Conservation (phyloP, 1,140 invertebrate species). For the Rhopalosiphum padi region DNA sequence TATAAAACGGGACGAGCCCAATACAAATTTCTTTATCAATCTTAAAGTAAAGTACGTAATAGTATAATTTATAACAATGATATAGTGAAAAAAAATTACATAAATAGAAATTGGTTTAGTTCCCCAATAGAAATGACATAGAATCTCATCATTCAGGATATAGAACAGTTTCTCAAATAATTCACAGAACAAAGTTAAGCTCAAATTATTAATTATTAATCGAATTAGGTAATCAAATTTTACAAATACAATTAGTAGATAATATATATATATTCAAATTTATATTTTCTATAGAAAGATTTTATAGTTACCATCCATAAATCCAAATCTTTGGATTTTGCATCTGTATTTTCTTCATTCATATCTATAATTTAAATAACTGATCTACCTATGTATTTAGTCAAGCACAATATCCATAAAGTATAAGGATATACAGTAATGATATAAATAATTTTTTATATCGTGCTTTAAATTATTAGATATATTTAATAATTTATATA, state of each 20-base stretch:
- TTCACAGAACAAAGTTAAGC: not conserved
- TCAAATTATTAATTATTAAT: not conserved
- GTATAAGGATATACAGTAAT: too few relatives aligned
- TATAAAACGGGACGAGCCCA: too few relatives aligned
- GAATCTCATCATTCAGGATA: too few relatives aligned
- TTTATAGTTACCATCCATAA: slow-evolving; percentile 37
- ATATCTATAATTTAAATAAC: not conserved
- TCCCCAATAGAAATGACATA: too few relatives aligned
- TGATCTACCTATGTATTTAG: not conserved
- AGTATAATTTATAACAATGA: too few relatives aligned
- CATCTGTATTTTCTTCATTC: not conserved
- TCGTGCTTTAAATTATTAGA: not conserved
- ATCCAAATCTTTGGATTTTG: not conserved
- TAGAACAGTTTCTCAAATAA: too few relatives aligned
- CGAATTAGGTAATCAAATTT: not conserved
- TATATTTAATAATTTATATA: not conserved
- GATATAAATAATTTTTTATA: too few relatives aligned
- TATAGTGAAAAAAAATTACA: too few relatives aligned
- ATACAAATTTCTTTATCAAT: too few relatives aligned
- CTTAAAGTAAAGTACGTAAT: too few relatives aligned
- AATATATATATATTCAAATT: not conserved
- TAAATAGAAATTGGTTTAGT: too few relatives aligned
- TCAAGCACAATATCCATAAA: not conserved
- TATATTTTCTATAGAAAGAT: not conserved
- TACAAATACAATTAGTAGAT: not conserved